Evolutionary conservation across 2,888 invertebrate species (phyloP), one percentile per base, ranked within the genome.

Genomic region (Cheilosia pagana): DNA sequence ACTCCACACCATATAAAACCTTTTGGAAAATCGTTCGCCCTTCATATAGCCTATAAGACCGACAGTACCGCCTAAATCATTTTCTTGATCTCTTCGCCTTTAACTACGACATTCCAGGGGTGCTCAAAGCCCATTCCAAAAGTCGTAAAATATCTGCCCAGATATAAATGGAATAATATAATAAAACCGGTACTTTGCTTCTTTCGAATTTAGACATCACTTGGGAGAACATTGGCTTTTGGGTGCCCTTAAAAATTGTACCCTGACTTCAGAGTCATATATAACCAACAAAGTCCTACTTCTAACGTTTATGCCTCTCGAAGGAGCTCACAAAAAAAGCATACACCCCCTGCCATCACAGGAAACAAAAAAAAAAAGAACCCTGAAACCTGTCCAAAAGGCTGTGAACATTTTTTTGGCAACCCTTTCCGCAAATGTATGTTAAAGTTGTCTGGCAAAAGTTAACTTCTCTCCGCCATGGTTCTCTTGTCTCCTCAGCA

Each of bases 341-440:
- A 8, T 8, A 28, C 2, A 71, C 60, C 21, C 43, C 10, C 43
- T 28, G 12, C 76, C 43, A 6, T 48, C 14, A 12, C 45, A 57
- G 5, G 39, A 7, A 31, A 28, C 12, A 35, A 60, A n/a, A 62
- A 45, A 35, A 55, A 48, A 59, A 59, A 60, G 60, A 16, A 52
- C 23, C n/a, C 21, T 10, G 28, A 76, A 83, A 68, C 67, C 72
- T 68, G 67, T 78, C 72, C 72, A 62, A 82, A 68, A 72, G 68
- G 62, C 63, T 70, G 65, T 45, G 76, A 81, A 81, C 67, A 82
- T 67, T 77, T 82, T 77, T 82, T 82, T 82, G 82, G 77, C 82
- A 82, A 82, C 82, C 72, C 82, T 76, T 81, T 82, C 77, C 82
- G 77, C 72, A 82, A 82, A 82, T 82, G 53, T 76, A 81, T 82